Conservation (phyloP, 2,113 vertebrate genomes). For the Melanerpes formicivorus region DNA sequence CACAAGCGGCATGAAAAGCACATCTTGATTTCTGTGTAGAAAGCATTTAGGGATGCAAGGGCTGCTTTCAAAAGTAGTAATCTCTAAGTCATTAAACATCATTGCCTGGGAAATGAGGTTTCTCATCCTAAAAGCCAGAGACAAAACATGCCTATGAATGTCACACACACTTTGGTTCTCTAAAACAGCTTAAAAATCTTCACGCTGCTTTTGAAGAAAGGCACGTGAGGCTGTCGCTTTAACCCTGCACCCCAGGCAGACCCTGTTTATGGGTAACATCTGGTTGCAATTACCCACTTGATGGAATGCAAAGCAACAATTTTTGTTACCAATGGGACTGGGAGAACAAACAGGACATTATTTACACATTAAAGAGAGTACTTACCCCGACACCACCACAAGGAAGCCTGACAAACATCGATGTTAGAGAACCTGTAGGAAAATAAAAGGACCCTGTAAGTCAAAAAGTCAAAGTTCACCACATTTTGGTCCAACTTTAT, state of each 20-base stretch:
- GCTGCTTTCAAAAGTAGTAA: not conserved
- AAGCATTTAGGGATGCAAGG: not conserved
- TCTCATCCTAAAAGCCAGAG: not conserved
- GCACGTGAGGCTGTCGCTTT: not conserved
- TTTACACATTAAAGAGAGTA: constrained; percentile 78
- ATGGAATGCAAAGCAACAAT: constrained; percentile 78
- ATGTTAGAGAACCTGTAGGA: constrained; percentile 87
- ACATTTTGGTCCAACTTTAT: not conserved
- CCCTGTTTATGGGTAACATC: constrained; percentile 80
- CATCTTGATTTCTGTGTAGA: not conserved
- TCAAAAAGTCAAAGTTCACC: constrained; percentile 24
- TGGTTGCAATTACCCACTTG: constrained; percentile 83
- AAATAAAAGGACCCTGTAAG: not conserved
- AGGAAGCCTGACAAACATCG: constrained; percentile 94
- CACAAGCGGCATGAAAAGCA: not conserved
- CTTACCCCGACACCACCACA: constrained; percentile 97
- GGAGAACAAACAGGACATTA: constrained; percentile 81
- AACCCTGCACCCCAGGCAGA: constrained; percentile 21
- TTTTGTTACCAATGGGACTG: constrained; percentile 79
- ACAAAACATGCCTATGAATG: not conserved
- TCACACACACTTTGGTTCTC: not conserved
- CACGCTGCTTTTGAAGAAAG: constrained; percentile 40
- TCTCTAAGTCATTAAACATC: not conserved
- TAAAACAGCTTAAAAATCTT: not conserved
- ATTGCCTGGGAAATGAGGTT: not conserved